Percentiles rank a stretch among this genome's conserved stretches.
Evolutionary conservation across 2,113 vertebrate genomes (phyloP).

Genomic region (Sus scrofa): T2T-Sscrofa CM000814.6:141053001-141053500

Average conservation of each 20-base stretch:
- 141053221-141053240: not conserved
- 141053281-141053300: not conserved
- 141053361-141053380: not conserved
- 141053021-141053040: rapidly evolving
- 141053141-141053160: too few relatives aligned
- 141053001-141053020: not conserved
- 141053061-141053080: too few relatives aligned
- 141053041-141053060: not conserved
- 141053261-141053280: not conserved
- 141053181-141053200: not conserved
- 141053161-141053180: too few relatives aligned
- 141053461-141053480: not conserved
- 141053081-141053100: not conserved
- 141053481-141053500: not conserved
- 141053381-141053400: not conserved
- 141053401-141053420: not conserved
- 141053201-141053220: not conserved
- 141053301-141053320: not conserved
- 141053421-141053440: not conserved
- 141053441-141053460: not conserved
- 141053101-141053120: not conserved
- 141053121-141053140: not conserved
- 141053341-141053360: rapidly evolving
- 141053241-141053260: not conserved
- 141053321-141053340: not conserved